A percentile compares a stretch with the other conserved stretches of the same genome.
Evolutionary conservation across 2,113 vertebrate species (phyloP).

Genomic region (Scopus umbretta): DNA sequence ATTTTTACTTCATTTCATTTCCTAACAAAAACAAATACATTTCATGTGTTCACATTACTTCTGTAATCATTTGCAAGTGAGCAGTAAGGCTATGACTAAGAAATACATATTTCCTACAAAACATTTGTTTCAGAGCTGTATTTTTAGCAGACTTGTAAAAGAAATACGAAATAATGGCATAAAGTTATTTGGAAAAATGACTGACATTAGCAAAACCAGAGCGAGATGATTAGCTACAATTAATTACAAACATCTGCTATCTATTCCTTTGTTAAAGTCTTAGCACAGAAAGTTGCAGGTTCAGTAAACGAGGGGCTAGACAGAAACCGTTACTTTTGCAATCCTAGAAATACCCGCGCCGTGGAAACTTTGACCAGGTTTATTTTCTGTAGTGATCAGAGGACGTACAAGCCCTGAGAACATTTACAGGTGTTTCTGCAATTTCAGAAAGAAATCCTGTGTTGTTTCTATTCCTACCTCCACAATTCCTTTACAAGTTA

Average conservation of each 20-base stretch:
- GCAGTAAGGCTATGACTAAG: neutral
- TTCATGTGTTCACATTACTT: neutral
- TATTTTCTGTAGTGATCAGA: fast-evolving
- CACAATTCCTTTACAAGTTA: neutral
- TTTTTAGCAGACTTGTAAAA: neutral
- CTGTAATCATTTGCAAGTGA: neutral
- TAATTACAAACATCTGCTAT: neutral
- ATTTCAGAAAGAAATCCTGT: neutral
- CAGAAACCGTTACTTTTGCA: fast-evolving
- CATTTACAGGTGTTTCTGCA: fast-evolving
- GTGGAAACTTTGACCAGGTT: neutral
- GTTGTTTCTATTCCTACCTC: fast-evolving
- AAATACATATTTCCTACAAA: neutral
- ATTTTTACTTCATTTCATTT: slow-evolving; percentile 28
- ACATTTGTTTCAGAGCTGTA: neutral
- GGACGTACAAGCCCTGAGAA: neutral
- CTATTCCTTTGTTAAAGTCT: neutral
- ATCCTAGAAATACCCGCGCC: neutral
- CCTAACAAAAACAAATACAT: slow-evolving; percentile 7
- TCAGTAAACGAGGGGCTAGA: neutral
- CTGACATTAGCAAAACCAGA: neutral
- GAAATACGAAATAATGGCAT: neutral
- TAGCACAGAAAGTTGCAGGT: neutral
- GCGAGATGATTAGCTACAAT: neutral
- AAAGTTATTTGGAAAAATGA: neutral